Evolutionary conservation across 2,113 vertebrate species (phyloP).

Genomic region (Stegastes partitus): DNA sequence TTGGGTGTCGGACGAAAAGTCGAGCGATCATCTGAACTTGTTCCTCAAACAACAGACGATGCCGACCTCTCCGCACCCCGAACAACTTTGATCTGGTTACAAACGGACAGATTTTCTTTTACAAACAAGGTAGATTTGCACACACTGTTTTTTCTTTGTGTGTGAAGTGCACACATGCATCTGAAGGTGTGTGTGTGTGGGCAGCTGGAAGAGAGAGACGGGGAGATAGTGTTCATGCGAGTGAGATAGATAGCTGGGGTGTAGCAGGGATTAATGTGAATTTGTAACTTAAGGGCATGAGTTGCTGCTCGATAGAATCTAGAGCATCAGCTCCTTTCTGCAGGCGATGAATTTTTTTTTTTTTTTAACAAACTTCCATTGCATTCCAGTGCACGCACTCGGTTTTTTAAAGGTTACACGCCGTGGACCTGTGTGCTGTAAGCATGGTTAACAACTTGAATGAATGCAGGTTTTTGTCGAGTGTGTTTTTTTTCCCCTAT

Average conservation of each 20-base stretch:
- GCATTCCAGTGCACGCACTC: neutral
- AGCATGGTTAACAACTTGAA: constrained; percentile 8
- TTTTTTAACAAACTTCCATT: constrained; percentile 4
- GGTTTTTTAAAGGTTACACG: constrained; percentile 31
- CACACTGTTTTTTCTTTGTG: neutral
- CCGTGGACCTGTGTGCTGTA: neutral
- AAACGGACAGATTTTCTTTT: neutral
- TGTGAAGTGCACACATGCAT: neutral
- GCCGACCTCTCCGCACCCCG: no score
- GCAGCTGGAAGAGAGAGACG: constrained; percentile 21
- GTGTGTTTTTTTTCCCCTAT: neutral
- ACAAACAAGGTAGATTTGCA: neutral
- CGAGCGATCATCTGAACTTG: no score
- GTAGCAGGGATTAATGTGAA: constrained; percentile 56
- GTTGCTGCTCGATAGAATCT: constrained; percentile 49
- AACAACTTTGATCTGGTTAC: no score
- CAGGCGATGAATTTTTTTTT: constrained; percentile 28
- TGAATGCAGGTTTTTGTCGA: constrained; percentile 16
- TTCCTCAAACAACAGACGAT: no score
- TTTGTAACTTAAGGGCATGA: constrained; percentile 59
- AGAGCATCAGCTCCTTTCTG: constrained; percentile 50
- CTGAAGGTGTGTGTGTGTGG: neutral
- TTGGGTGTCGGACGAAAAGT: no score
- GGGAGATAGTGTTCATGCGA: constrained; percentile 11
- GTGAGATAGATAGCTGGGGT: constrained; percentile 19